Percentiles rank a stretch among this genome's conserved stretches.
These are phyloP conservation scores for Stichodactyla mertensii DNA, from an alignment of 64 coral and sea anemone genomes.

Conservation along the genomic window DNA sequence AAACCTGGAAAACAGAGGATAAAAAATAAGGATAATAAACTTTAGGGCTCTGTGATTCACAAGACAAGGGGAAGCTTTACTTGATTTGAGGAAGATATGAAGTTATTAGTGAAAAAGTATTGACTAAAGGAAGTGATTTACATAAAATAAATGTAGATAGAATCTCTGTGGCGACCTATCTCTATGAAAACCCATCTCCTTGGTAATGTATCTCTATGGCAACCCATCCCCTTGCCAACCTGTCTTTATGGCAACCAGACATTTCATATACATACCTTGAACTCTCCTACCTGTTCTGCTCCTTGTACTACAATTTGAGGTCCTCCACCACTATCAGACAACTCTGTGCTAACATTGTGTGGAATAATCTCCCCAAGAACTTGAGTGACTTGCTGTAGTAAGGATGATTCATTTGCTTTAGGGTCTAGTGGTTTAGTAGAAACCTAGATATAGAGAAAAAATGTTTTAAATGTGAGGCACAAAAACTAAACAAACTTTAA, in stretches of 20 bases:
- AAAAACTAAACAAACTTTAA: background rate
- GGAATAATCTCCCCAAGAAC: slow-evolving; percentile 82
- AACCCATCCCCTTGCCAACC: background rate
- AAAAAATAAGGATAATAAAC: background rate
- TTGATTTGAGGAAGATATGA: too few species aligned
- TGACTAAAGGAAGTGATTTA: too few species aligned
- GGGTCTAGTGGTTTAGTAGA: slow-evolving; percentile 21
- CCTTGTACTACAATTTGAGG: slow-evolving; percentile 87
- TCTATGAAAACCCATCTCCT: background rate
- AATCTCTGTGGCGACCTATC: too few species aligned
- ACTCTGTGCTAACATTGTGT: slow-evolving; percentile 72
- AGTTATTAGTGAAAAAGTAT: too few species aligned
- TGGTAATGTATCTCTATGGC: background rate
- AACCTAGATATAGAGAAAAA: background rate
- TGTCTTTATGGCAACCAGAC: background rate
- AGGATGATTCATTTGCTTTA: slow-evolving; percentile 55
- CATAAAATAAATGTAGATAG: too few species aligned
- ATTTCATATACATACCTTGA: slow-evolving; percentile 34
- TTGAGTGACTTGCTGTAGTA: slow-evolving; percentile 83
- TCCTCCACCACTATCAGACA: slow-evolving; percentile 59
- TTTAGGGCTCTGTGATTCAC: background rate
- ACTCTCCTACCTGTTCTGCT: slow-evolving; percentile 64
- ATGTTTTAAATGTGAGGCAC: background rate
- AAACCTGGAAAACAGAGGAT: slow-evolving; percentile 15
- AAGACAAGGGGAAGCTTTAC: too few species aligned